Evolutionary conservation across 2,797 vertebrate genomes (phyloP), one percentile per base, ranked within the genome.

Genomic region (Cossypha niveicapilla): DNA sequence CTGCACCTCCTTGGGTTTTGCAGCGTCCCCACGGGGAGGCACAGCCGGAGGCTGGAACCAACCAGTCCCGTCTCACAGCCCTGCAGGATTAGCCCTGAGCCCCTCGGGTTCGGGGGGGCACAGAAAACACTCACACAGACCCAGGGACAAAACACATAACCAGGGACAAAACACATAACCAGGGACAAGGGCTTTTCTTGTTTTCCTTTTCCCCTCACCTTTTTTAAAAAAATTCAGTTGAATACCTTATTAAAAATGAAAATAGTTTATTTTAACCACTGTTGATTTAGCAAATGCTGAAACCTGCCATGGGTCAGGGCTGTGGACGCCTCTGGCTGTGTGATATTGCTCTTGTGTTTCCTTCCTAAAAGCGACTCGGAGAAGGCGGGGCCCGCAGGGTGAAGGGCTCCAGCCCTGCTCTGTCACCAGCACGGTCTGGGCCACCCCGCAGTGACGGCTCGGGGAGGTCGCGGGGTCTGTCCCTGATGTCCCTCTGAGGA

Each of bases 181-280:
- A 34, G 53, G 41, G 54, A 28, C 42, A 37, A 54, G 41, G 35
- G 41, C 54, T 82, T 73, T 23, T 75, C 27, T 54, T 4, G 0
- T 3, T 21, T 34, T 16, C 11, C 27, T 48, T 6, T 5, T 16
- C 5, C 13, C 18, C 11, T 1, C 5, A 7, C 5, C 6, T 7
- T 28, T n/a, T 50, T 80, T 66, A 23, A 18, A 7, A 88, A 85
- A 35, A 41, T 62, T 73, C 75, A 6, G 5, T 75, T 62, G 23
- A 57, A 57, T 45, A 34, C 73, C 39, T 48, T 88, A 34, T 92
- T 90, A 95, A 95, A 96, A 96, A 94, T 58, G 88, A 84, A 88
- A 94, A 77, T 4, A 90, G 76, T 95, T 93, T 86, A 45, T 81
- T 93, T 93, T 58, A 83, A 92, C 65, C 54, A 42, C 72, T 71